Evolutionary conservation across 2,888 invertebrate genomes (phyloP).

Genomic region (Philereme vetulata): DNA sequence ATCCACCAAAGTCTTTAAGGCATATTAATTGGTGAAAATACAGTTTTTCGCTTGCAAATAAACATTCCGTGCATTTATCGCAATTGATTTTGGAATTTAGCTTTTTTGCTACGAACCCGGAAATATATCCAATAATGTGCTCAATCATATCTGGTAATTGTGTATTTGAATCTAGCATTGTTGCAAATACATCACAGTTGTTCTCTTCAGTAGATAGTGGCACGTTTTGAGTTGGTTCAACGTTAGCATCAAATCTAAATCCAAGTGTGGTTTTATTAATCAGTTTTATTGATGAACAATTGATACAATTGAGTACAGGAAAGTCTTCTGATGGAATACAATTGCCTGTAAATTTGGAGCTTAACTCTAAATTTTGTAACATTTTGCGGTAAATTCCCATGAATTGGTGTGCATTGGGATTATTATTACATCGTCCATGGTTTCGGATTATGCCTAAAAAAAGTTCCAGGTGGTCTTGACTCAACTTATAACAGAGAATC

Average conservation of each 20-base stretch:
- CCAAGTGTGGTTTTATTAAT: slow-evolving; percentile 4
- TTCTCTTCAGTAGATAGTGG: too few species aligned
- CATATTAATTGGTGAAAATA: slow-evolving; percentile 4
- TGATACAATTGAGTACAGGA: slow-evolving; percentile 13
- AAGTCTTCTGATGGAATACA: slow-evolving; percentile 13
- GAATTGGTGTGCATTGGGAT: slow-evolving; percentile 13
- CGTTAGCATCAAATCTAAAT: too few species aligned
- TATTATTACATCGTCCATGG: slow-evolving; percentile 18
- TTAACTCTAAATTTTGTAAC: slow-evolving; percentile 7
- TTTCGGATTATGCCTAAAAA: slow-evolving; percentile 17
- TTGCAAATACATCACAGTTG: too few species aligned
- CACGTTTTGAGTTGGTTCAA: too few species aligned
- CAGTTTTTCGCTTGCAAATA: slow-evolving; percentile 1
- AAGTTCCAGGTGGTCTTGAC: slow-evolving; percentile 11
- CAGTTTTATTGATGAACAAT: slow-evolving; percentile 8
- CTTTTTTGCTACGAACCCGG: slow-evolving; percentile 9
- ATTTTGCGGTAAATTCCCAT: slow-evolving; percentile 16
- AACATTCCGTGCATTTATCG: slow-evolving; percentile 1
- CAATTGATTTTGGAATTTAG: slow-evolving; percentile 1
- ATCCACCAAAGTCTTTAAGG: slow-evolving; percentile 5
- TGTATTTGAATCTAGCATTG: too few species aligned
- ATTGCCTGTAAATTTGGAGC: slow-evolving; percentile 13
- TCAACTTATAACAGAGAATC: slow-evolving; percentile 15
- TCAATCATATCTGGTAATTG: too few species aligned
- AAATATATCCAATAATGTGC: too few species aligned